Base-by-base conservation (phyloP, 2,888 invertebrate species). In the Helleia helle region DNA sequence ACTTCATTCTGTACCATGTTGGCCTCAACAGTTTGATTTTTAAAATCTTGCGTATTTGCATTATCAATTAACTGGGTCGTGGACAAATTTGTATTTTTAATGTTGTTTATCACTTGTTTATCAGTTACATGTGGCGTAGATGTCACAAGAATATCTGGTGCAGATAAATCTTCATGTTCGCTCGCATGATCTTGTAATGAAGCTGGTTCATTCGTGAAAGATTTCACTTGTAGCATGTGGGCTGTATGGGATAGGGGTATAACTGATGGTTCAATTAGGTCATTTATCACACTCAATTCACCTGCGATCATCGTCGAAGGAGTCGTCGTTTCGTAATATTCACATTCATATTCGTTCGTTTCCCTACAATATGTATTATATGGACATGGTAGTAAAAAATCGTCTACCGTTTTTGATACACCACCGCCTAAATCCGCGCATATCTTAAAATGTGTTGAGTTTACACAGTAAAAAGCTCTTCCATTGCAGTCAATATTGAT, bases 401-500 rank as follows among this genome's bases (percentile, higher is more conserved):
- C 65, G 39, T 79, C 83, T 8, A 83, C 64, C 1, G 84, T 76
- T 29, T 59, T 64, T 6, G 77, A 77, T 7, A 74, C 50, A 28
- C 80, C 80, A 24, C 62, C 65, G 13, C 83, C 84, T 27, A 79
- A 57, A 50, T 84, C 80, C 27, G 84, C 80, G 53, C 87, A 87
- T 55, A 85, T 77, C 62, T 75, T 71, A 50, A 86, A 87, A 58
- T 79, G 79, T 38, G 81, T 79, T 41, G 74, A 61, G 53, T 81
- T 76, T 29, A 75, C 55, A 49, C 87, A 87, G 49, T 75, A 68
- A 53, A 86, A 86, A 31, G 77, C 64, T 61, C 73, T 85, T 44
- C 79, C 81, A 49, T 64, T 51, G 58, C 87, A 87, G 59, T 81
- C 70, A 50, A 71, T 62, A 52, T 72, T 72, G 34, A 58, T 56